Conservation (phyloP, 1,140 invertebrate genomes). For the Trichoplusia ni region DNA sequence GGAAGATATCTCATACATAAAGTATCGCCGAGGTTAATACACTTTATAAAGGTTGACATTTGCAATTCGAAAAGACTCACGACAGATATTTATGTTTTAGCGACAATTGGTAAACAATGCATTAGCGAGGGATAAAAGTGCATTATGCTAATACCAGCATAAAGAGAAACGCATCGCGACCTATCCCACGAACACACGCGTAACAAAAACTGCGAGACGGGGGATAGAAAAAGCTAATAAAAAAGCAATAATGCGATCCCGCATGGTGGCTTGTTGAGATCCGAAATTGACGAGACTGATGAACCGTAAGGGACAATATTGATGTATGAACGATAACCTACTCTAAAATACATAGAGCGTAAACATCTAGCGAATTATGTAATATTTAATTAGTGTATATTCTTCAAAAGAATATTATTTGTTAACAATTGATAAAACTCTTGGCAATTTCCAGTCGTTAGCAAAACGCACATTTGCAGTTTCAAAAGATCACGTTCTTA, state of each 20-base stretch:
- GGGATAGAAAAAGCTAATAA: constrained; percentile 77
- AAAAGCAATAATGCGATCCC: constrained; percentile 80
- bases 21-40: constrained; percentile 38
- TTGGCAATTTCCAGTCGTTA: neutral
- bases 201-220: constrained; percentile 75
- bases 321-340: constrained; percentile 18
- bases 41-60: constrained; percentile 38
- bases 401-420: neutral
- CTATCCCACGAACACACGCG: constrained; percentile 74
- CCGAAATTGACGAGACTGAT: constrained; percentile 76
- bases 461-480: neutral
- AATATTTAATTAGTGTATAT: neutral
- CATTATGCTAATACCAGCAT: constrained; percentile 81
- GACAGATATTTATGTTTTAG: constrained; percentile 44
- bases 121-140: constrained; percentile 48
- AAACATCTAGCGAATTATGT: neutral
- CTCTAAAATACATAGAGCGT: neutral
- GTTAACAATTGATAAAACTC: neutral
- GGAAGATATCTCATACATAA: constrained; percentile 43
- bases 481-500: neutral
- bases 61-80: constrained; percentile 37
- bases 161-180: constrained; percentile 64
- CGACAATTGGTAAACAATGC: constrained; percentile 61
- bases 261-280: constrained; percentile 78
- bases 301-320: constrained; percentile 67